Percentiles rank a stretch among this genome's conserved stretches.
phyloP scores from a whole-genome alignment of 2,113 vertebrate genomes.

The Tupaia chinensis region DNA sequence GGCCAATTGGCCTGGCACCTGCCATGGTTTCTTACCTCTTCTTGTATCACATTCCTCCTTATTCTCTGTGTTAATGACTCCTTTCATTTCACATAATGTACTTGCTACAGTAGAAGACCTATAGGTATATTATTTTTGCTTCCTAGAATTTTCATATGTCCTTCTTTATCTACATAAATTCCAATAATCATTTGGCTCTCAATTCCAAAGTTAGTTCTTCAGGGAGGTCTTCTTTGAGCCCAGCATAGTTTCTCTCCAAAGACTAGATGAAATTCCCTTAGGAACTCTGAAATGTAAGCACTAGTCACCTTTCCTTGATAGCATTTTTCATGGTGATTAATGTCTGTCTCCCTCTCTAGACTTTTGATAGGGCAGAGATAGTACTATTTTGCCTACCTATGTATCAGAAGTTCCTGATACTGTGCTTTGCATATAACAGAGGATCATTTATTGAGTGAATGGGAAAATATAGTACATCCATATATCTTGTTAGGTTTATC shows the following conservation, averaged over 20 bases:
- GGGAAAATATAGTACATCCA: neutral
- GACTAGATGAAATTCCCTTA: neutral
- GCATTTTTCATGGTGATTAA: neutral
- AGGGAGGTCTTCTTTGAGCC: neutral
- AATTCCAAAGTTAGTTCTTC: neutral
- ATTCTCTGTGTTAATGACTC: neutral
- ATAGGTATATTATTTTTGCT: neutral
- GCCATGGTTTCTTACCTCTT: neutral
- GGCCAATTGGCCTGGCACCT: neutral
- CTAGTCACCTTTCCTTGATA: neutral
- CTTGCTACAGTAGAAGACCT: neutral
- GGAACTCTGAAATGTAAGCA: neutral
- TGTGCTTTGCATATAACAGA: neutral
- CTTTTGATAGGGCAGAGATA: neutral
- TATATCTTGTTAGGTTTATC: neutral
- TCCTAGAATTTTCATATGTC: conserved; percentile 7
- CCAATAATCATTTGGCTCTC: neutral
- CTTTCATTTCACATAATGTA: conserved; percentile 5
- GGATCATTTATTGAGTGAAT: neutral
- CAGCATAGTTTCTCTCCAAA: neutral
- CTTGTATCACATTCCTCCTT: neutral
- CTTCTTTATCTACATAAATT: conserved; percentile 2
- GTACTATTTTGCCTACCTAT: neutral
- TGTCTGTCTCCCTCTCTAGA: neutral
- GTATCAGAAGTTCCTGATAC: neutral